phyloP scores from a whole-genome alignment of 2,888 invertebrate species.

The Chrysodeixis includens region DNA sequence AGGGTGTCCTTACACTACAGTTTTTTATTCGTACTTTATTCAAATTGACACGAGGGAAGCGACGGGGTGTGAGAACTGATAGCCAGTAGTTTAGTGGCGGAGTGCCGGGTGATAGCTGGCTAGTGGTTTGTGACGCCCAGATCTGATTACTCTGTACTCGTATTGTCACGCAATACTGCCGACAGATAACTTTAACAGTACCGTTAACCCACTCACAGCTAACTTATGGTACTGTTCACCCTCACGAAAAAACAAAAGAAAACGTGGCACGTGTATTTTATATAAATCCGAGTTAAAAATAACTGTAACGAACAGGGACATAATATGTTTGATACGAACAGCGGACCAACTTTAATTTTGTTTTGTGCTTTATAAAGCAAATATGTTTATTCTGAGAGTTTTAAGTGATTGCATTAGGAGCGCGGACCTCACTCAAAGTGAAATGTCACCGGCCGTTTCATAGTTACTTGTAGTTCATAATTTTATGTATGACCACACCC shows the following conservation, averaged over 20 bases:
- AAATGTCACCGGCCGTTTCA: not conserved
- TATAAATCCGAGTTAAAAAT: too few relatives aligned
- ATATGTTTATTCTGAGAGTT: not conserved
- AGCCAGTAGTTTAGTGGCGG: slow-evolving; percentile 74
- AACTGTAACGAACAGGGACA: too few relatives aligned
- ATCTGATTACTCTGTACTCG: slow-evolving; percentile 77
- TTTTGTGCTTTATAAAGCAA: not conserved
- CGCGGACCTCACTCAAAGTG: not conserved
- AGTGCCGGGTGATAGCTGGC: slow-evolving; percentile 68
- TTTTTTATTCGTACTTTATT: slow-evolving; percentile 81
- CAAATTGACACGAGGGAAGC: slow-evolving; percentile 76
- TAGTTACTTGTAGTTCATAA: not conserved
- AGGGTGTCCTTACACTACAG: slow-evolving; percentile 75
- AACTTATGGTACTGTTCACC: slow-evolving; percentile 10
- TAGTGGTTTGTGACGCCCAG: slow-evolving; percentile 58
- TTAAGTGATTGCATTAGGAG: not conserved
- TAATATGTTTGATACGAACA: not conserved
- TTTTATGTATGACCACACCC: not conserved
- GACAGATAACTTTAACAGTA: slow-evolving; percentile 66
- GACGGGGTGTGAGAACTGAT: slow-evolving; percentile 80
- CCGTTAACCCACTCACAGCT: slow-evolving; percentile 45
- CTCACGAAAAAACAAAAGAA: slow-evolving; percentile 27
- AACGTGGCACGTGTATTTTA: slow-evolving; percentile 2
- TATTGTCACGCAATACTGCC: slow-evolving; percentile 81
- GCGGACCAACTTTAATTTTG: not conserved